Base-by-base conservation (phyloP, 53 echinoderm and acorn worm genomes). In the Henricia sp. region DNA sequence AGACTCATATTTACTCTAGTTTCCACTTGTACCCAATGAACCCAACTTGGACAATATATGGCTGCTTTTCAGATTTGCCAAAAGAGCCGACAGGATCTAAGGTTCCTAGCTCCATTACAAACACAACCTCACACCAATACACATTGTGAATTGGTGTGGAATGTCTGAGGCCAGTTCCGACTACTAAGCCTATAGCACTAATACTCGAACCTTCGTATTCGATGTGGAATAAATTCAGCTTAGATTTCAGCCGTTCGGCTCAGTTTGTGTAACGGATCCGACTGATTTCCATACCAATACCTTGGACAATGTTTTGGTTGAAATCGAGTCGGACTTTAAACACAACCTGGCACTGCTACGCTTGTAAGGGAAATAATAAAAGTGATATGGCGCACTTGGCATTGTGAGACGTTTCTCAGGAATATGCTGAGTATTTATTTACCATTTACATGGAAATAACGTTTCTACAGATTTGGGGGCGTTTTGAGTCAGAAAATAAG, bases 61-160 rank as follows among this genome's bases (percentile, higher is more conserved):
- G n/a, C n/a, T n/a, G n/a, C n/a, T n/a, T n/a, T n/a, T n/a, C 62
- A 30, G 29, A 32, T 67, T 39, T 14, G 36, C 14, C 35, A 17
- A 37, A 54, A 74, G 56, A 40, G 41, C 56, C 24, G 37, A 25
- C 29, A 26, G 23, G 12, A 53, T 74, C 30, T 73, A 24, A 26
- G 44, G 43, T 77, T 77, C 42, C 42, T 4, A 19, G 42, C 77
- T 77, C 77, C 77, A 13, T 77, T 77, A 77, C 77, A 77, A 77
- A 77, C 74, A 74, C 74, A 74, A 74, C 74, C 55, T 55, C 43
- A 56, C 55, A 53, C 74, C 54, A 26, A 6, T 72, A 32, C 52
- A 72, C 72, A 72, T 72, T 55, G 74, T 74, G 37, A 54, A 74
- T 55, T 17, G 39, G 74, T 3, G 54, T 56, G 37, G 74, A 74